Conservation (phyloP, 2,113 vertebrate species). For the Emydocephalus ijimae region DNA sequence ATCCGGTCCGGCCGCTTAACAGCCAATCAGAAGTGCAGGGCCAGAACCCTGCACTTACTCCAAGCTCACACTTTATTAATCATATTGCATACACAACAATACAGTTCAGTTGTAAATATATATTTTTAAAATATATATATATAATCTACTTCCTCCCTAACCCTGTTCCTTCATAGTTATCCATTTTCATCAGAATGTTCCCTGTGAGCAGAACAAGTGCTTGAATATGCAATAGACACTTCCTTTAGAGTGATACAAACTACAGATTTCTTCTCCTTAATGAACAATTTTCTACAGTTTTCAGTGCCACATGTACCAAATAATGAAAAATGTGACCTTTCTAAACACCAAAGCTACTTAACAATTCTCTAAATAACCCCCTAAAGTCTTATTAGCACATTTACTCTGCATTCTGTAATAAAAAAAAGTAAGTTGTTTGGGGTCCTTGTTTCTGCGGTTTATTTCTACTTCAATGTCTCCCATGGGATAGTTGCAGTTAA, state of each 20-base stretch:
- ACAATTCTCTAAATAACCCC: slow-evolving; percentile 20
- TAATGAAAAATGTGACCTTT: slow-evolving; percentile 34
- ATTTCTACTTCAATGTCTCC: neutral
- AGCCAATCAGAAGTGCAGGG: too few relatives aligned
- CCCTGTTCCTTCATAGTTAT: slow-evolving; percentile 28
- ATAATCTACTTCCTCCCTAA: neutral
- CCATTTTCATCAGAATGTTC: slow-evolving; percentile 17
- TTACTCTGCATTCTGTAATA: slow-evolving; percentile 14
- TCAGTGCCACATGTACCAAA: slow-evolving; percentile 1
- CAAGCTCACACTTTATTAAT: too few relatives aligned
- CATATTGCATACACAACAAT: too few relatives aligned
- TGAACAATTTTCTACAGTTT: neutral
- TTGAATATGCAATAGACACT: slow-evolving; percentile 29
- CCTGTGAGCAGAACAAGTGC: slow-evolving; percentile 17
- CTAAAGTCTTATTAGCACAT: slow-evolving; percentile 29
- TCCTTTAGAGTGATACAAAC: slow-evolving; percentile 23
- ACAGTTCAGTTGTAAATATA: neutral
- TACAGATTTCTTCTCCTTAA: slow-evolving; percentile 16
- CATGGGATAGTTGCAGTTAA: neutral
- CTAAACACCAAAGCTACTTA: slow-evolving; percentile 20
- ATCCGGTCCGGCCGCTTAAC: too few relatives aligned
- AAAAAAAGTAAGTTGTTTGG: slow-evolving; percentile 11
- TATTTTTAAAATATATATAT: slow-evolving; percentile 32
- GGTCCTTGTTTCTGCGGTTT: slow-evolving; percentile 1
- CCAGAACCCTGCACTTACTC: too few relatives aligned